A percentile compares a stretch with the other conserved stretches of the same genome.
phyloP scores from a whole-genome alignment of 2,797 vertebrate species.

The Sparidentex hasta region DNA sequence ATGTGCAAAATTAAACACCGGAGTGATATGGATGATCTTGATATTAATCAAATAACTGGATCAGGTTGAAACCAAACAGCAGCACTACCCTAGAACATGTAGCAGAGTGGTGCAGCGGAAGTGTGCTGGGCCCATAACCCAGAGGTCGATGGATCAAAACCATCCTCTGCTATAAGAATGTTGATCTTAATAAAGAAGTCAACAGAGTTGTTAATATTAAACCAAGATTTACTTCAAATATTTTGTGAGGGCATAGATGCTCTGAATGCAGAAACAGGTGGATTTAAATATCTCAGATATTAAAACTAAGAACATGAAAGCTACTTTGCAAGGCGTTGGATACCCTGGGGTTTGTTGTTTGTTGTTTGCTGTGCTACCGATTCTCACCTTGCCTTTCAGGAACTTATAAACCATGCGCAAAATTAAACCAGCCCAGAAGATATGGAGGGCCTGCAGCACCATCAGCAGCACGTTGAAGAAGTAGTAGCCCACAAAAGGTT shows the following conservation, averaged over 20 bases:
- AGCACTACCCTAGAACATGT: too few relatives aligned
- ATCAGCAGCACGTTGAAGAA: conserved; percentile 90
- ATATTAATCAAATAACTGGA: too few relatives aligned
- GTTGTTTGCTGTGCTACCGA: too few relatives aligned
- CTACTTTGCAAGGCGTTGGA: neutral
- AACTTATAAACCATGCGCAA: conserved; percentile 92
- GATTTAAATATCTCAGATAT: neutral
- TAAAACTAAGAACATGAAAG: neutral
- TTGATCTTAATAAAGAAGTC: too few relatives aligned
- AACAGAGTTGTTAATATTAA: too few relatives aligned
- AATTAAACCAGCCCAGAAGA: conserved; percentile 95
- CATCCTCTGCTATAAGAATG: conserved; percentile 80
- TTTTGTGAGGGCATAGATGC: too few relatives aligned
- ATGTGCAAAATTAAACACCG: conserved; percentile 92
- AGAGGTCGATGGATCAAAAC: conserved; percentile 84
- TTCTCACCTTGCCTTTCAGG: conserved; percentile 88
- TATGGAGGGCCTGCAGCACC: conserved; percentile 90
- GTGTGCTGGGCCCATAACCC: conserved; percentile 85
- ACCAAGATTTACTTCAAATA: too few relatives aligned
- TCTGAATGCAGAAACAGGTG: too few relatives aligned
- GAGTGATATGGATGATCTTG: too few relatives aligned
- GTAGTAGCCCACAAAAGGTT: conserved; percentile 93
- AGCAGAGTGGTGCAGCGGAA: conserved; percentile 82
- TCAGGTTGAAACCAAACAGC: too few relatives aligned
- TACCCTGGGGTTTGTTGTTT: neutral